Percentiles rank a stretch among this genome's conserved stretches.
Evolutionary conservation across 2,888 invertebrate genomes (phyloP).

Genomic region (Erpobdella octoculata): DNA sequence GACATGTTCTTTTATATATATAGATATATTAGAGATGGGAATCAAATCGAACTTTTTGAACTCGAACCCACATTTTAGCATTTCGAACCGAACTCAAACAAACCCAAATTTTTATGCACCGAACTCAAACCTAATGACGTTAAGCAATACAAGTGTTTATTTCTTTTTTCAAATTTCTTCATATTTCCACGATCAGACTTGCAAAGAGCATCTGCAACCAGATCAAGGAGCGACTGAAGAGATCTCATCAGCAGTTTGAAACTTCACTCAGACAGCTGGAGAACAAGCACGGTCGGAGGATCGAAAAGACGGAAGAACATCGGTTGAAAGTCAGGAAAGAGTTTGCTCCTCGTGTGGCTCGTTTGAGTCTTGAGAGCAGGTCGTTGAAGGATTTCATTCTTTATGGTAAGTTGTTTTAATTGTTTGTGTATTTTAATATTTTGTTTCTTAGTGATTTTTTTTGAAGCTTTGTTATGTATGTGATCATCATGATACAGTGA

Average conservation of each 20-base stretch:
- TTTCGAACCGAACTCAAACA: too few relatives aligned
- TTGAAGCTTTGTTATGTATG: too few relatives aligned
- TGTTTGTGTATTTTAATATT: not conserved
- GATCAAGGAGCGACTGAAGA: constrained; percentile 68
- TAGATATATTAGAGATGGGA: too few relatives aligned
- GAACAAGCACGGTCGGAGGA: constrained; percentile 55
- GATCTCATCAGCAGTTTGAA: constrained; percentile 71
- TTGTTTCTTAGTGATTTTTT: too few relatives aligned
- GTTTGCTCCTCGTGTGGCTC: constrained; percentile 71
- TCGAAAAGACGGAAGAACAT: constrained; percentile 73
- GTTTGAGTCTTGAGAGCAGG: constrained; percentile 72
- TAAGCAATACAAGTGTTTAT: not conserved
- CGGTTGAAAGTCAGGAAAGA: constrained; percentile 59
- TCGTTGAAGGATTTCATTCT: constrained; percentile 71
- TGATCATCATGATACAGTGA: too few relatives aligned
- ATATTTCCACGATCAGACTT: constrained; percentile 54
- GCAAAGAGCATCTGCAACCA: constrained; percentile 66
- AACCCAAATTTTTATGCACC: too few relatives aligned
- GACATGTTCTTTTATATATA: too few relatives aligned
- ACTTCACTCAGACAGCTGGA: constrained; percentile 65
- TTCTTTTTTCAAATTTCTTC: not conserved
- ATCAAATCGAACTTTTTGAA: too few relatives aligned
- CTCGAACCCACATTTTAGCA: too few relatives aligned
- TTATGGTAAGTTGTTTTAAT: constrained; percentile 56
- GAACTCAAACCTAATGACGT: too few relatives aligned